Conservation (phyloP, 2,888 invertebrate genomes). For the Drosophila mimica region DNA sequence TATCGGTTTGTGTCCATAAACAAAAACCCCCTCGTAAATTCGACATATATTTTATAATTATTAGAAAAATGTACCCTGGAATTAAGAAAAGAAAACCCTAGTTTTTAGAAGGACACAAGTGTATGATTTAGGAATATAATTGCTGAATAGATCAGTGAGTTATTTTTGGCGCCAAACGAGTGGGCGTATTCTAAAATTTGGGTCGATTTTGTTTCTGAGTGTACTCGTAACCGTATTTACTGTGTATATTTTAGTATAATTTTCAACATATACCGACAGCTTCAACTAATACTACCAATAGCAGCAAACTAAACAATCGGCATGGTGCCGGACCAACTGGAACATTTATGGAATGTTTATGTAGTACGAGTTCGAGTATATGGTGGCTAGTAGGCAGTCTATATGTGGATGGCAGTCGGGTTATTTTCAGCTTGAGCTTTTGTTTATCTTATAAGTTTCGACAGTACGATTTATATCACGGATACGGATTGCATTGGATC, state of each 20-base stretch:
- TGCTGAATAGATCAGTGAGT: neutral
- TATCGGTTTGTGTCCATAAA: neutral
- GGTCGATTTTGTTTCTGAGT: neutral
- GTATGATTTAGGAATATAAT: neutral
- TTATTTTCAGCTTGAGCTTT: slow-evolving; percentile 56
- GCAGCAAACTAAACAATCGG: slow-evolving; percentile 44
- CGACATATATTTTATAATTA: neutral
- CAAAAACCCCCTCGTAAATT: neutral
- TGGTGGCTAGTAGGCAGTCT: slow-evolving; percentile 5
- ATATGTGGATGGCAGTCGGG: slow-evolving; percentile 13
- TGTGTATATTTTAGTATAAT: slow-evolving; percentile 12
- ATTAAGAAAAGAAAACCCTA: neutral
- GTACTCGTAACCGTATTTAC: neutral
- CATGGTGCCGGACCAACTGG: slow-evolving; percentile 35
- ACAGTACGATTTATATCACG: slow-evolving; percentile 70
- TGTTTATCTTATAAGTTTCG: slow-evolving; percentile 72
- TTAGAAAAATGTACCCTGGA: neutral
- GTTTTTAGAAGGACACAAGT: neutral
- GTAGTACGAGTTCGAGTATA: slow-evolving; percentile 33
- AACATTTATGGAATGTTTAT: slow-evolving; percentile 57
- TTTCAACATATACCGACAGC: slow-evolving; percentile 27
- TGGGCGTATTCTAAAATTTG: neutral
- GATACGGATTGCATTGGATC: slow-evolving; percentile 41
- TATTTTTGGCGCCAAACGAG: neutral
- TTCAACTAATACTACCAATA: slow-evolving; percentile 35